These are phyloP conservation scores for Condylostylus longicornis DNA, from an alignment of 1,140 invertebrate genomes.

Conservation along the genomic window DNA sequence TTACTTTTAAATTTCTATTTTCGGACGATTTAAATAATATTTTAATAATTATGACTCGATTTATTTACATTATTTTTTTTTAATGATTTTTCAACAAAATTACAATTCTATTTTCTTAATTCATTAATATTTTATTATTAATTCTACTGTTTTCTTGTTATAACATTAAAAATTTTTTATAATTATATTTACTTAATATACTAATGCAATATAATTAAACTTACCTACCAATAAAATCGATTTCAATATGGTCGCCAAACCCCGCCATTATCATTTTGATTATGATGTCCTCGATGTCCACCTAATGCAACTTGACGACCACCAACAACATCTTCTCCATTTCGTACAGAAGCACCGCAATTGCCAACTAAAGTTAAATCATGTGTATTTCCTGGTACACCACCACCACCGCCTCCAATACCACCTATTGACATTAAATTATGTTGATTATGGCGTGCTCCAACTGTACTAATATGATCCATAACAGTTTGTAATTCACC, in stretches of 20 bases:
- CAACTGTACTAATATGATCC: conserved; percentile 50
- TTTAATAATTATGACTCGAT: too few relatives aligned
- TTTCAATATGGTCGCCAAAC: conserved; percentile 46
- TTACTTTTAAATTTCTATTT: too few relatives aligned
- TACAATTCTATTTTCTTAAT: too few relatives aligned
- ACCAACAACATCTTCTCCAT: conserved; percentile 38
- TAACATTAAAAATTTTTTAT: too few relatives aligned
- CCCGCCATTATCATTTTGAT: conserved; percentile 46
- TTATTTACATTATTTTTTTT: too few relatives aligned
- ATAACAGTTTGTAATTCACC: conserved; percentile 52
- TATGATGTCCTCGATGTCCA: conserved; percentile 43
- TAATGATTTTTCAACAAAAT: too few relatives aligned
- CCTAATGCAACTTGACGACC: conserved; percentile 36
- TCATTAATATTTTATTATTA: too few relatives aligned
- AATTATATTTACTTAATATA: too few relatives aligned
- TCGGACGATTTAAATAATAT: too few relatives aligned
- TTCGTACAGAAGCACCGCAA: conserved; percentile 43
- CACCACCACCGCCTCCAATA: conserved; percentile 32
- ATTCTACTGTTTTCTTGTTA: too few relatives aligned
- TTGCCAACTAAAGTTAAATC: conserved; percentile 44
- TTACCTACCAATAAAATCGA: background rate
- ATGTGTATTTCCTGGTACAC: conserved; percentile 29
- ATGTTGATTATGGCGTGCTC: conserved; percentile 34
- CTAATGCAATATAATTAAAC: background rate
- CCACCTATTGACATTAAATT: conserved; percentile 35